Conservation (phyloP, 2,797 vertebrate species). For the Danio kyathit region DNA sequence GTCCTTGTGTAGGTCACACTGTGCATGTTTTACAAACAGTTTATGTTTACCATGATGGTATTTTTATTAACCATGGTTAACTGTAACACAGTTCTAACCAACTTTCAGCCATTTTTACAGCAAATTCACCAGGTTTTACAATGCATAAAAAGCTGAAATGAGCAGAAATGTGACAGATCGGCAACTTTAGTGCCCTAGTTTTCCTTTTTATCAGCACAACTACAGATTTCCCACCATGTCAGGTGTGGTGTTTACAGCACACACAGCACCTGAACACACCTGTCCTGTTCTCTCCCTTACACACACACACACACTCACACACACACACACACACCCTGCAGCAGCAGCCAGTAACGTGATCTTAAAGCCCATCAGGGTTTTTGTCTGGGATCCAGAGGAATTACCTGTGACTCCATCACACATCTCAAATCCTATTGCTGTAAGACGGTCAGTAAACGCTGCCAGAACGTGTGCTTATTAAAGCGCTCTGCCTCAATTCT, state of each 20-base stretch:
- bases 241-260: constrained; percentile 59
- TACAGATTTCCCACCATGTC: constrained; percentile 35
- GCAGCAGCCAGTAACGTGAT: constrained; percentile 53
- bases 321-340: neutral
- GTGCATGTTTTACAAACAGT: neutral
- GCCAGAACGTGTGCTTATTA: constrained; percentile 40
- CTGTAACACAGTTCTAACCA: neutral
- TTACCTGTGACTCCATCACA: constrained; percentile 42
- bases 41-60: neutral
- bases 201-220: constrained; percentile 38
- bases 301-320: neutral
- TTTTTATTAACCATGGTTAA: neutral
- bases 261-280: constrained; percentile 53
- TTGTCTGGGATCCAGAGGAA: constrained; percentile 50
- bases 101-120: neutral
- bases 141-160: neutral
- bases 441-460: constrained; percentile 32
- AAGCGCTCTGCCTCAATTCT: neutral
- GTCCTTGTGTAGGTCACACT: constrained; percentile 11
- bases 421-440: constrained; percentile 47
- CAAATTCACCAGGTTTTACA: neutral
- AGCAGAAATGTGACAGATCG: neutral
- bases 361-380: constrained; percentile 50
- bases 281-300: constrained; percentile 50
- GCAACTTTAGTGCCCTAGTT: neutral